A percentile compares a stretch with the other conserved stretches of the same genome.
Evolutionary conservation across 2,113 vertebrate species (phyloP).

Genomic region (Gnathonemus echidnorhynchus): DNA sequence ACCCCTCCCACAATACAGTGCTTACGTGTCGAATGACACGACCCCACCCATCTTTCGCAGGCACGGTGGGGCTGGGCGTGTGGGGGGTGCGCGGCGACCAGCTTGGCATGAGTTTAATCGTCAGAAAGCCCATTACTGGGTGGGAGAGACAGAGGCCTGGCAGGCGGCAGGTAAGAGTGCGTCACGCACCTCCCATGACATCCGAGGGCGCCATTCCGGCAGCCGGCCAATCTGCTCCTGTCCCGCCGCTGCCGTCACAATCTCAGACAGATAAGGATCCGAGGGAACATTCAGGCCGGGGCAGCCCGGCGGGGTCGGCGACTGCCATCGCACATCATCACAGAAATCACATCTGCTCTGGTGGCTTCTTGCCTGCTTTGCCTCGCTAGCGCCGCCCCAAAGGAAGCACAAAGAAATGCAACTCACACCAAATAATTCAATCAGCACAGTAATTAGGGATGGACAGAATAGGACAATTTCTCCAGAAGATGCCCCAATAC

Average conservation of each 20-base stretch:
- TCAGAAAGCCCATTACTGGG: not conserved
- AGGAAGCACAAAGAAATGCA: not conserved
- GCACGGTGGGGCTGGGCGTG: not conserved
- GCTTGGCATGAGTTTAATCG: not conserved
- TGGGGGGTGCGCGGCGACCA: not conserved
- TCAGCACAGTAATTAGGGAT: not conserved
- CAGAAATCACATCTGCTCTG: not conserved
- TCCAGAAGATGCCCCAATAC: not conserved
- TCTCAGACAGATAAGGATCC: constrained; percentile 9
- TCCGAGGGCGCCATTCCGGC: not conserved
- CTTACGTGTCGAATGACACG: not conserved
- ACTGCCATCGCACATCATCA: not conserved
- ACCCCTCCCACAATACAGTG: not conserved
- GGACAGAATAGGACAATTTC: not conserved
- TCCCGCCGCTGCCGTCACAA: not conserved
- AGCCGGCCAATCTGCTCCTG: not conserved
- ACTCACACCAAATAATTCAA: not conserved
- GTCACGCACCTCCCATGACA: constrained; percentile 1
- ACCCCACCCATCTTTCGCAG: not conserved
- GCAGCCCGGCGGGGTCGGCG: not conserved
- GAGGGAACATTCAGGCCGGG: not conserved
- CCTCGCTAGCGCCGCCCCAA: not conserved
- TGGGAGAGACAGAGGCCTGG: not conserved
- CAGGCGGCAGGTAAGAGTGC: not conserved
- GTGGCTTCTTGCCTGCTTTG: not conserved